Conservation (phyloP, 2,888 invertebrate species). For the Leuctra nigra region DNA sequence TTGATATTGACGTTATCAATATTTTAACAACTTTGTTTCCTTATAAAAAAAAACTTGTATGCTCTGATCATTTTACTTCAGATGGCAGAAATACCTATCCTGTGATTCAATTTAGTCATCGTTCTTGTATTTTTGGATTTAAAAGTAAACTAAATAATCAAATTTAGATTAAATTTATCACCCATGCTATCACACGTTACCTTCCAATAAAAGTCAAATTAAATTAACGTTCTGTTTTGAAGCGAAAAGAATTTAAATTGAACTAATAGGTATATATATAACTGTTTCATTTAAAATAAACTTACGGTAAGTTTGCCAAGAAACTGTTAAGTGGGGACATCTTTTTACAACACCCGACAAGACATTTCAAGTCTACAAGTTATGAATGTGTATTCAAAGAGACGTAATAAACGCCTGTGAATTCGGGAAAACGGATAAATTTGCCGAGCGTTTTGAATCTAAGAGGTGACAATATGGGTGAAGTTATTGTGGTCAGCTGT, state of each 20-base stretch:
- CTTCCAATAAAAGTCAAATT: not conserved
- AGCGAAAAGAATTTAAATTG: conserved; percentile 15
- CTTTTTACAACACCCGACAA: not conserved
- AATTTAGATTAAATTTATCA: not conserved
- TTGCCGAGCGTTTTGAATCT: not conserved
- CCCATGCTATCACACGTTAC: not conserved
- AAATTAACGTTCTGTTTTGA: conserved; percentile 3
- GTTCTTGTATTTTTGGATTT: no score
- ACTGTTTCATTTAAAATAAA: conserved; percentile 11
- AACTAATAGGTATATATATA: conserved; percentile 12
- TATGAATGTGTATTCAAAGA: conserved; percentile 16
- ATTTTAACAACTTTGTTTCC: no score
- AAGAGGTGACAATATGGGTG: not conserved
- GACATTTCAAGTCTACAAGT: conserved; percentile 6
- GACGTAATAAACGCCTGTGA: not conserved
- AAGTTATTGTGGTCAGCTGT: not conserved
- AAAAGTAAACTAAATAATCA: no score
- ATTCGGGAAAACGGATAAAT: not conserved
- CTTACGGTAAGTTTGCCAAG: conserved; percentile 6
- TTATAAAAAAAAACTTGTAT: no score
- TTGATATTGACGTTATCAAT: no score
- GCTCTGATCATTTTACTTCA: no score
- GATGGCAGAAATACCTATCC: no score
- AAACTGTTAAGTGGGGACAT: conserved; percentile 11
- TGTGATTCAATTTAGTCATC: no score